Conservation (phyloP, 37 sponge, comb jelly and placozoan species). For the Axinella damicornis region DNA sequence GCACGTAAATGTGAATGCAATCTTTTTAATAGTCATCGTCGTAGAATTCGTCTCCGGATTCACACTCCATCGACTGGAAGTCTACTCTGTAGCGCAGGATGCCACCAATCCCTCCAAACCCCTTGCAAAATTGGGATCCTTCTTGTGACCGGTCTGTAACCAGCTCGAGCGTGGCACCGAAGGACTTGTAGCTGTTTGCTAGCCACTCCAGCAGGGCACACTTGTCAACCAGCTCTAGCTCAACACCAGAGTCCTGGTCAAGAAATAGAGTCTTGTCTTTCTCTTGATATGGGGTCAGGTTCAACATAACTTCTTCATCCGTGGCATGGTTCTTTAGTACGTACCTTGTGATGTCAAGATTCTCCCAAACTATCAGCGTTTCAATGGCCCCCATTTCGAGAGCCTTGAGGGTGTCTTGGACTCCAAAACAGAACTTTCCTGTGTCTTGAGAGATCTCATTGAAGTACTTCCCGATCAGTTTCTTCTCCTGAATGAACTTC, state of each 20-base stretch:
- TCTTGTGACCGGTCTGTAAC: conserved; percentile 98
- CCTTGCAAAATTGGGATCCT: conserved; percentile 99
- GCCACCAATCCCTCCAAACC: conserved; percentile 99
- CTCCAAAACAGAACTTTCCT: conserved; percentile 97
- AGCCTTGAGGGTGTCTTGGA: conserved; percentile 92
- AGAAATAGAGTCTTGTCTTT: conserved; percentile 93
- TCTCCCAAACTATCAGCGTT: conserved; percentile 99
- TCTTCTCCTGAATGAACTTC: conserved; percentile 99
- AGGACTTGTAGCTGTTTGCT: conserved; percentile 97
- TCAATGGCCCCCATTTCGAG: conserved; percentile 97
- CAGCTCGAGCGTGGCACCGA: conserved; percentile 97
- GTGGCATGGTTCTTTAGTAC: conserved; percentile 88
- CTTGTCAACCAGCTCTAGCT: conserved; percentile 92
- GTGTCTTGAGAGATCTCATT: conserved; percentile 99
- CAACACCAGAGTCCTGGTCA: conserved; percentile 94
- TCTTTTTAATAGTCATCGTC: conserved; percentile 84
- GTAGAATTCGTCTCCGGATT: conserved; percentile 84
- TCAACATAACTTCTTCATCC: conserved; percentile 83
- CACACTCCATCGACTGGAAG: conserved; percentile 95
- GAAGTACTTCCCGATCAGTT: conserved; percentile 97
- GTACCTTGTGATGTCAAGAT: conserved; percentile 87
- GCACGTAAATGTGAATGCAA: not conserved
- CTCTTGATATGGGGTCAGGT: conserved; percentile 95
- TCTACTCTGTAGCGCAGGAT: conserved; percentile 96
- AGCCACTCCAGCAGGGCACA: conserved; percentile 95